Base-by-base conservation (phyloP, 92 coral and sea anemone genomes). In the Pocillopora meandrina region DNA sequence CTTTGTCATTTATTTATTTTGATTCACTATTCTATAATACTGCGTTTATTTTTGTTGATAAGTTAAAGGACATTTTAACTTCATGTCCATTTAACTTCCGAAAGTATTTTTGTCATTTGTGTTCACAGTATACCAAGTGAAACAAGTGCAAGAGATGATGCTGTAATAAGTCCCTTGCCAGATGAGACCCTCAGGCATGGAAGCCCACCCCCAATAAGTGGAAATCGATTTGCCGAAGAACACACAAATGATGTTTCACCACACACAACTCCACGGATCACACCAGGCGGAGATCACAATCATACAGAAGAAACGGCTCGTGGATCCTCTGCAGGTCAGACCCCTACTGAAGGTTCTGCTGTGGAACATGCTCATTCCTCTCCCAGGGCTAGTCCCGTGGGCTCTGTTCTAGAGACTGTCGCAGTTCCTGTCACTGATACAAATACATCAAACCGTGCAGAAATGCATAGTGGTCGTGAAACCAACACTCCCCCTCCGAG, bases 311-410 rank as follows among this genome's bases (percentile, higher is more conserved):
- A 56, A 68, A 56, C 67, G 56, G 61, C 12, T 11, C 65, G 33
- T 34, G 20, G 68, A 56, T 66, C 65, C 12, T 56, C 71, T 19
- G 13, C 73, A 18, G 82, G 35, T 23, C 68, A 60, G 69, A 60
- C 82, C 34, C 31, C 57, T 14, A 23, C 82, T 55, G 83, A 84
- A 17, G 63, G 20, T 61, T 49, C 15, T 36, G 66, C 75, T 7
- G 20, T 11, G 15, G 88, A 68, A 66, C 42, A 64, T 23, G 52
- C 21, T 65, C 89, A 79, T 34, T 73, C 86, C 9, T 64, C 78
- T 36, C 19, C 83, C 65, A 80, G 92, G 61, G 86, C 89, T 57
- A 85, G 86, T 73, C 92, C 89, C 55, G 75, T 77, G 8, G 84
- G 88, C 9, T 84, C 88, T 42, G 88, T 76, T 18, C 63, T 75